Conservation (phyloP, 2,113 vertebrate species). For the Pseudolaguvia tuberculata region DNA sequence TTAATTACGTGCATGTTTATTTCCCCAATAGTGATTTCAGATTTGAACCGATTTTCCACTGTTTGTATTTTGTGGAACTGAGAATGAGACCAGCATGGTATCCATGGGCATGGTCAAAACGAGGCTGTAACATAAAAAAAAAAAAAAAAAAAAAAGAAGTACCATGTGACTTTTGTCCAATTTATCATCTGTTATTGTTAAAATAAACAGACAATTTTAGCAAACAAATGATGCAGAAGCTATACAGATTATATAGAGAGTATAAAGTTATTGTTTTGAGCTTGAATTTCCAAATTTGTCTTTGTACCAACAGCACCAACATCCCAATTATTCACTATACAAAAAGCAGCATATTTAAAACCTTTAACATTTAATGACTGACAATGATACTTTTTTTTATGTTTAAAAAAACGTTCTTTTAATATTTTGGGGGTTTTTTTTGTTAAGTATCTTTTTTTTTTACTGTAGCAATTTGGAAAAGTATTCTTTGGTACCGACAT, state of each 20-base stretch:
- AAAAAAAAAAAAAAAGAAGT: slow-evolving; percentile 6
- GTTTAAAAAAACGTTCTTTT: slow-evolving; percentile 29
- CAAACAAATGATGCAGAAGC: slow-evolving; percentile 31
- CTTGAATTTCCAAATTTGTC: slow-evolving; percentile 33
- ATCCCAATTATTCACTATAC: slow-evolving; percentile 23
- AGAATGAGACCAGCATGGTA: slow-evolving; percentile 53
- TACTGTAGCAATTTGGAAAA: slow-evolving; percentile 80
- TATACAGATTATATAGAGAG: slow-evolving; percentile 34
- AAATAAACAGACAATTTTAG: slow-evolving; percentile 57
- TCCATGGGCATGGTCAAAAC: slow-evolving; percentile 50
- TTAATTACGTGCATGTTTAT: slow-evolving; percentile 70
- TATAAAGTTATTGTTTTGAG: slow-evolving; percentile 39
- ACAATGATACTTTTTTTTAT: slow-evolving; percentile 35
- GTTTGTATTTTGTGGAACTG: slow-evolving; percentile 50
- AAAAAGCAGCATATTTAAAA: slow-evolving; percentile 34
- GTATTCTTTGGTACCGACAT: slow-evolving; percentile 90
- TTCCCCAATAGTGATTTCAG: slow-evolving; percentile 59
- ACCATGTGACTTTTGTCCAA: slow-evolving; percentile 38
- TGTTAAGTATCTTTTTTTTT: slow-evolving; percentile 76
- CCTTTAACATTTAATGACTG: slow-evolving; percentile 27
- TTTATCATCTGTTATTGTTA: slow-evolving; percentile 54
- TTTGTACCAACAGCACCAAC: slow-evolving; percentile 21
- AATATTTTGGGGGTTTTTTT: slow-evolving; percentile 67
- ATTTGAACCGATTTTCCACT: slow-evolving; percentile 47
- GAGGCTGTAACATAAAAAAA: slow-evolving; percentile 25